These are phyloP conservation scores for Osmoderma eremita DNA, from an alignment of 2,888 invertebrate genomes.

Conservation along the genomic window DNA sequence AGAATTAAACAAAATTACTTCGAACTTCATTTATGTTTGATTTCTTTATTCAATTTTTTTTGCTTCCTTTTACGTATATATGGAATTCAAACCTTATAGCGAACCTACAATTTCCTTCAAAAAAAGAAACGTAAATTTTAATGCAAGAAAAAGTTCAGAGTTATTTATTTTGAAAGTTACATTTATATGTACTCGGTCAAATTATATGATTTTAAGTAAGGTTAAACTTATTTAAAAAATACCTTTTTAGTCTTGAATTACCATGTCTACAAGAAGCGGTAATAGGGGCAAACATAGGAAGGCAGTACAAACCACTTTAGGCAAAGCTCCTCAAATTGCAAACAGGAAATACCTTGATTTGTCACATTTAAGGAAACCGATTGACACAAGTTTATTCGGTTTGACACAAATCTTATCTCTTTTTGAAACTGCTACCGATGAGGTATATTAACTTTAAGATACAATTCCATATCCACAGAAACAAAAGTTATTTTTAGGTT, in stretches of 20 bases:
- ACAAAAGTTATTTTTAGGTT: slow-evolving; percentile 67
- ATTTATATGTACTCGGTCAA: neutral
- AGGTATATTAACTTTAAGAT: slow-evolving; percentile 65
- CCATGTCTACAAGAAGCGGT: slow-evolving; percentile 33
- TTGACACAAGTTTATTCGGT: slow-evolving; percentile 75
- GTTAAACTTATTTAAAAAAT: slow-evolving; percentile 25
- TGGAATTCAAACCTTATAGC: too few relatives aligned
- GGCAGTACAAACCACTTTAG: slow-evolving; percentile 56
- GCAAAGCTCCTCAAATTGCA: slow-evolving; percentile 52
- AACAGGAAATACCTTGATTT: slow-evolving; percentile 57
- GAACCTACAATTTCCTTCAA: too few relatives aligned
- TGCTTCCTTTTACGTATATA: too few relatives aligned
- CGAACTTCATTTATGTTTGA: too few relatives aligned
- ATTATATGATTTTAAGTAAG: slow-evolving; percentile 30
- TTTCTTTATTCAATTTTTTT: too few relatives aligned
- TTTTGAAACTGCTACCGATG: slow-evolving; percentile 79
- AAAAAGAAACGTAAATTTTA: too few relatives aligned
- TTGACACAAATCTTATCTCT: slow-evolving; percentile 77
- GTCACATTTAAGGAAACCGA: slow-evolving; percentile 69
- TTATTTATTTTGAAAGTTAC: too few relatives aligned
- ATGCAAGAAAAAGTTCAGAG: too few relatives aligned
- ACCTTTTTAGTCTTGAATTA: neutral
- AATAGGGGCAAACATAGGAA: slow-evolving; percentile 47
- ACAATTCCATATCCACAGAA: neutral
- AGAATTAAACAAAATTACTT: too few relatives aligned